phyloP scores from a whole-genome alignment of 1,140 invertebrate genomes.

The Oncopodura yosiiana region DNA sequence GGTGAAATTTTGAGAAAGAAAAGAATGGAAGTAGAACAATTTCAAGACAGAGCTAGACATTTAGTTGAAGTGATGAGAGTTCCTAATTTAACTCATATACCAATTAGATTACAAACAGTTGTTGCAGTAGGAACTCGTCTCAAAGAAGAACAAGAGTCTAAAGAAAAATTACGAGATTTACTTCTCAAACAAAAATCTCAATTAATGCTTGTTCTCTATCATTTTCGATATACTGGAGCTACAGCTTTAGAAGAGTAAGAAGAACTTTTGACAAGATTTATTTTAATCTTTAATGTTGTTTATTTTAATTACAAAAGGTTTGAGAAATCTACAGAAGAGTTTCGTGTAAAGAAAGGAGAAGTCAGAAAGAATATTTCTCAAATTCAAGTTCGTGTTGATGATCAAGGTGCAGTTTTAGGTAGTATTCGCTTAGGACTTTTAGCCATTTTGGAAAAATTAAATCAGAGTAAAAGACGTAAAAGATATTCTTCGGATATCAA shows the following conservation, averaged over 20 bases:
- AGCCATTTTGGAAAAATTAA: not conserved
- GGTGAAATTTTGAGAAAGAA: constrained; percentile 15
- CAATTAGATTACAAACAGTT: constrained; percentile 24
- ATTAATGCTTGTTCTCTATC: constrained; percentile 11
- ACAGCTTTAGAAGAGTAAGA: constrained; percentile 5
- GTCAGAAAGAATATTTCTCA: not conserved
- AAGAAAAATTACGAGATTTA: constrained; percentile 14
- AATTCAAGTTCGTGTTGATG: no score
- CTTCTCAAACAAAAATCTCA: constrained; percentile 16
- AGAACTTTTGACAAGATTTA: not conserved
- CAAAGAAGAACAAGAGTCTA: constrained; percentile 13
- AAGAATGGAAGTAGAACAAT: constrained; percentile 24
- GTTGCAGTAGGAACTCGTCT: constrained; percentile 18
- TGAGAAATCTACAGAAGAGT: not conserved
- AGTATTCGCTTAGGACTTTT: not conserved
- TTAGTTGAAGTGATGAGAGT: constrained; percentile 33
- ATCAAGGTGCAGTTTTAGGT: not conserved
- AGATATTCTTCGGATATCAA: not conserved
- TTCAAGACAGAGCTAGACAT: constrained; percentile 21
- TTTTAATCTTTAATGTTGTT: not conserved
- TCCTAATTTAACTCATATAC: constrained; percentile 29
- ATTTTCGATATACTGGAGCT: constrained; percentile 20
- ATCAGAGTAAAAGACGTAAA: not conserved
- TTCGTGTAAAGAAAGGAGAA: not conserved
- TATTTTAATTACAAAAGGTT: not conserved